Evolutionary conservation across 2,888 invertebrate species (phyloP).

Genomic region (Drosophila robusta): DNA sequence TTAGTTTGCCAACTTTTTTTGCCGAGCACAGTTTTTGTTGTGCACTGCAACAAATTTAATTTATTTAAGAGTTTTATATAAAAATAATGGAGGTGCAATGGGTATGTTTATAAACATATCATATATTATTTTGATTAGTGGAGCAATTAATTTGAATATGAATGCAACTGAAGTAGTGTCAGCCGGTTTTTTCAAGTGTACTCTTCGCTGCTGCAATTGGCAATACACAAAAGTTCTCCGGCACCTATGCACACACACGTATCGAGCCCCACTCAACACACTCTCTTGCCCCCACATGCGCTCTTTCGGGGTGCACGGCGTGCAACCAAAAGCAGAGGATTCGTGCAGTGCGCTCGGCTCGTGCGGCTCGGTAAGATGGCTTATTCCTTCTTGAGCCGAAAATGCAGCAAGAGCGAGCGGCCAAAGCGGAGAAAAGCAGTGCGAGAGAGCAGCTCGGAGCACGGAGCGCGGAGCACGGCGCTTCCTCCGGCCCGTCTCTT

Average conservation of each 20-base stretch:
- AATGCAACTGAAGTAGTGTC: no score
- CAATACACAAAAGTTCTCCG: constrained; percentile 21
- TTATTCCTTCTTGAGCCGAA: constrained; percentile 56
- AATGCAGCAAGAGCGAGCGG: constrained; percentile 47
- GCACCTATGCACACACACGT: constrained; percentile 28
- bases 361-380: constrained; percentile 39
- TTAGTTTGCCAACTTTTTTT: not conserved
- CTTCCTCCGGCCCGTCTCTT: not conserved
- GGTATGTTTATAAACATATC: no score
- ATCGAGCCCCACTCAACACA: not conserved
- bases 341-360: constrained; percentile 34
- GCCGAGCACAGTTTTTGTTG: not conserved
- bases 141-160: no score
- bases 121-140: no score
- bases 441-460: constrained; percentile 5
- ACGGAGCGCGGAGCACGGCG: no score
- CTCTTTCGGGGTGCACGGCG: constrained; percentile 42
- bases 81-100: no score
- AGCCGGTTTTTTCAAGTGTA: constrained; percentile 31
- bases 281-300: constrained; percentile 12
- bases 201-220: constrained; percentile 16
- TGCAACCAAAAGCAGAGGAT: constrained; percentile 19
- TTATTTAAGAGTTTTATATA: no score
- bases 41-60: not conserved
- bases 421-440: constrained; percentile 1